Conservation (phyloP, 2,113 vertebrate genomes). For the Trematocara nigrifrons region DNA sequence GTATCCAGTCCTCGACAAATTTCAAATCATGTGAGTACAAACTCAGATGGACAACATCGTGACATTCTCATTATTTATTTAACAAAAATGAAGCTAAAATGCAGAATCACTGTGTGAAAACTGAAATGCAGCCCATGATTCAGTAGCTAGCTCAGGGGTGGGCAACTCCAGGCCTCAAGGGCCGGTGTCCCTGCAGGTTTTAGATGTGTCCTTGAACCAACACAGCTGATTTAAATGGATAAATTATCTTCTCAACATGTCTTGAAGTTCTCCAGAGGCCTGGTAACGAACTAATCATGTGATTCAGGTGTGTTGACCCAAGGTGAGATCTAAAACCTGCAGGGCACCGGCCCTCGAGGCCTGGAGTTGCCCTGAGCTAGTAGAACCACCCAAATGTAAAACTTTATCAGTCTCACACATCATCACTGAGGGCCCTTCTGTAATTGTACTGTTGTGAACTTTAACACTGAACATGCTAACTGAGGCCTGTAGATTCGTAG, state of each 20-base stretch:
- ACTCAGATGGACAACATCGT: background rate
- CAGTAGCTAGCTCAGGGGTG: background rate
- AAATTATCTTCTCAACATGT: too few species aligned
- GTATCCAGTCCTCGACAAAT: accelerated
- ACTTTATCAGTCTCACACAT: background rate
- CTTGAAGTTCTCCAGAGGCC: too few species aligned
- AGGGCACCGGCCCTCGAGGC: too few species aligned
- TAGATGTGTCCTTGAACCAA: too few species aligned
- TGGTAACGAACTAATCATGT: too few species aligned
- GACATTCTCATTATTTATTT: background rate
- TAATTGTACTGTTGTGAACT: background rate
- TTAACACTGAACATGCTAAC: background rate
- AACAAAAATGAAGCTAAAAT: background rate
- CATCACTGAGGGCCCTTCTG: background rate
- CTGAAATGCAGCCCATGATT: background rate
- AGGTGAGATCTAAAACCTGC: too few species aligned
- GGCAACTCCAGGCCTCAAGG: too few species aligned
- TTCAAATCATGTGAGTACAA: background rate
- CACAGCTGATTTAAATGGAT: too few species aligned
- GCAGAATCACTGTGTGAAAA: background rate
- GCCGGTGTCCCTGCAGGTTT: too few species aligned
- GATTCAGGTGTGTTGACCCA: too few species aligned
- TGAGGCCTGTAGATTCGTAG: background rate
- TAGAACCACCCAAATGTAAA: accelerated
- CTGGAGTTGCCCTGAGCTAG: background rate